These are phyloP conservation scores for Vombatus ursinus DNA, from an alignment of 2,113 vertebrate species.

Conservation along the genomic window DNA sequence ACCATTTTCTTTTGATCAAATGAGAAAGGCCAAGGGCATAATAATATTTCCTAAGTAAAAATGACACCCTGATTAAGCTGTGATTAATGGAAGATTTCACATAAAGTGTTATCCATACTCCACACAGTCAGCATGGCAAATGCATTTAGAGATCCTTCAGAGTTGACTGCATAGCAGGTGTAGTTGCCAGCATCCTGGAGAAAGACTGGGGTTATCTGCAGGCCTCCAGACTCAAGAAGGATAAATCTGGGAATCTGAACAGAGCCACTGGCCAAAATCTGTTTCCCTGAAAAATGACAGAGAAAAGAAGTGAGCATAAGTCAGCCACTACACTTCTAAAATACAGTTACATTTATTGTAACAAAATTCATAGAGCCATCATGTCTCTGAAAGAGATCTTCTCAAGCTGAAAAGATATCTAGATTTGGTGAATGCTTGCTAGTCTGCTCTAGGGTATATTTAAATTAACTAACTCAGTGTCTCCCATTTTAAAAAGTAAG, in stretches of 20 bases:
- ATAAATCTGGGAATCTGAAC: slow-evolving; percentile 91
- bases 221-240: slow-evolving; percentile 92
- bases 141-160: slow-evolving; percentile 87
- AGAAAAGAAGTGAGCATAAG: neutral
- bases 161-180: slow-evolving; percentile 90
- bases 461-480: neutral
- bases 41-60: slow-evolving; percentile 66
- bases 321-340: rapidly evolving
- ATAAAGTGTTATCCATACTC: slow-evolving; percentile 88
- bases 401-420: neutral
- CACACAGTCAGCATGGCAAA: slow-evolving; percentile 91
- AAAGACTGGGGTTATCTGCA: slow-evolving; percentile 89
- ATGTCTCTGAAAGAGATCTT: neutral
- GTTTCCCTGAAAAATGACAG: slow-evolving; percentile 83
- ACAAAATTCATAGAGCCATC: neutral
- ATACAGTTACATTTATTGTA: neutral
- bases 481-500: neutral
- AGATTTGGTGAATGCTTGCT: neutral
- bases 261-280: slow-evolving; percentile 92
- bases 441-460: neutral
- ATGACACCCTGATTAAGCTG: slow-evolving; percentile 51
- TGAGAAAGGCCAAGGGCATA: slow-evolving; percentile 64
- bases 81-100: slow-evolving; percentile 54
- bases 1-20: slow-evolving; percentile 63
- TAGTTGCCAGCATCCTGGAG: slow-evolving; percentile 93